These are phyloP conservation scores for Cephus pygmeus DNA, from an alignment of 2,888 invertebrate species.

Conservation along the genomic window DNA sequence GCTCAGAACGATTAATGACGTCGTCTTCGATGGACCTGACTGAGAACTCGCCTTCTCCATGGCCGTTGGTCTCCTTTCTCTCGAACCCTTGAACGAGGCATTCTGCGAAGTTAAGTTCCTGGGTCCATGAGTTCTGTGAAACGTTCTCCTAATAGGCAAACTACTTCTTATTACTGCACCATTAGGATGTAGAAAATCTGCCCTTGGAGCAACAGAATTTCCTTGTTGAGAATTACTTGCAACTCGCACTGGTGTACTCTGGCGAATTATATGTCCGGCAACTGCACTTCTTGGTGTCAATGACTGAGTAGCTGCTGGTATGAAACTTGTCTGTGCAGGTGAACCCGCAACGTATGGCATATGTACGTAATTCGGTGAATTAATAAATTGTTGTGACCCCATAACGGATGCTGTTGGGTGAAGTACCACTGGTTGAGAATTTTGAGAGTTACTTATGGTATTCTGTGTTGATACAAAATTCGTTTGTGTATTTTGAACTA, in stretches of 20 bases:
- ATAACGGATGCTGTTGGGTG: background rate
- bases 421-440: background rate
- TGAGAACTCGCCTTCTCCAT: background rate
- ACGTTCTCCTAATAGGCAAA: slow-evolving; percentile 21
- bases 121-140: slow-evolving; percentile 14
- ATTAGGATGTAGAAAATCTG: slow-evolving; percentile 33
- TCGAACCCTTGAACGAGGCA: background rate
- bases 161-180: slow-evolving; percentile 39
- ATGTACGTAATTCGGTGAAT: slow-evolving; percentile 9
- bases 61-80: background rate
- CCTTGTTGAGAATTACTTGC: background rate
- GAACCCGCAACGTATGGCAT: slow-evolving; percentile 15
- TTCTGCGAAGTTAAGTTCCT: slow-evolving; percentile 11
- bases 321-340: background rate
- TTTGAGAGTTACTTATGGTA: background rate
- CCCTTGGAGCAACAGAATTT: slow-evolving; percentile 2
- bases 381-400: slow-evolving; percentile 1
- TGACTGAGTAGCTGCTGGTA: background rate
- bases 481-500: slow-evolving; percentile 35
- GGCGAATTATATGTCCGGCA: background rate
- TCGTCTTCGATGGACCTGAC: slow-evolving; percentile 38
- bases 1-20: slow-evolving; percentile 58
- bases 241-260: background rate
- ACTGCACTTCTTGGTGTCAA: background rate
- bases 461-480: slow-evolving; percentile 13